phyloP scores from a whole-genome alignment of 2,113 vertebrate species.

The Dasyprocta punctata region DNA sequence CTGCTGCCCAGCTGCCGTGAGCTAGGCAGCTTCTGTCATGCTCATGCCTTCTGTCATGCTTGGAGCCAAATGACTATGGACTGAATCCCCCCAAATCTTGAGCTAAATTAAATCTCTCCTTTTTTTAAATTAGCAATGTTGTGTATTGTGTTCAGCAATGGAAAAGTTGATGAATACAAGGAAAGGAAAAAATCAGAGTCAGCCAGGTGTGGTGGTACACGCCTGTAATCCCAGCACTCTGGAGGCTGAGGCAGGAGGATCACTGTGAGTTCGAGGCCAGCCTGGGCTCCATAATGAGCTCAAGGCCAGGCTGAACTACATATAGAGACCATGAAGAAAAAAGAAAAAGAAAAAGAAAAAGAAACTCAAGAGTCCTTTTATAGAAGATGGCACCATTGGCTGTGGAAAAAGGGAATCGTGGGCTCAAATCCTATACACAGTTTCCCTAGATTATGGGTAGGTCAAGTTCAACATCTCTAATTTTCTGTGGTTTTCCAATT shows the following conservation, averaged over 20 bases:
- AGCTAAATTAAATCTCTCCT: neutral
- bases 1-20: neutral
- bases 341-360: neutral
- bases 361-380: neutral
- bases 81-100: neutral
- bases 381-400: neutral
- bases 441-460: neutral
- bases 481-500: neutral
- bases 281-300: neutral
- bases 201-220: neutral
- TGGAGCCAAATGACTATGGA: neutral
- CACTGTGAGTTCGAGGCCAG: neutral
- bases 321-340: neutral
- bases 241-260: neutral
- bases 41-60: too few relatives aligned
- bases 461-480: neutral
- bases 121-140: neutral
- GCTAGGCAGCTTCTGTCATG: neutral
- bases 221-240: neutral
- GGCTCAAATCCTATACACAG: neutral
- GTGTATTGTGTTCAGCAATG: neutral
- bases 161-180: neutral
- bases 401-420: neutral
- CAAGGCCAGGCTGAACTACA: neutral
- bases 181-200: neutral